These are phyloP conservation scores for Gobio gobio DNA, from an alignment of 2,113 vertebrate genomes.

Conservation along the genomic window DNA sequence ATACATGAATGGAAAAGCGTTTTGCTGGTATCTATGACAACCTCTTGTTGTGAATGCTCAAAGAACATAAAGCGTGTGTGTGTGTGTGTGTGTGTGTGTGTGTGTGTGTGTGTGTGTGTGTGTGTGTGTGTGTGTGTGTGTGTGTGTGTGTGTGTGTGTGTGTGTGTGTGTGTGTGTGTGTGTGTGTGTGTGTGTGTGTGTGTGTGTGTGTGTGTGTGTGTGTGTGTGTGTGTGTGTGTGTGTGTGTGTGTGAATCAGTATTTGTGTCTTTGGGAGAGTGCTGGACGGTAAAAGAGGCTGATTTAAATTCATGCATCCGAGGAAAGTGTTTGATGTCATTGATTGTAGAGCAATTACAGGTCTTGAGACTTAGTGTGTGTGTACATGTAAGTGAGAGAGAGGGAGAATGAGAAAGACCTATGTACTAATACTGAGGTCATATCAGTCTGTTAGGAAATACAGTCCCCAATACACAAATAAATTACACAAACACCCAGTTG, in stretches of 20 bases:
- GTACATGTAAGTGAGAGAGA: conserved; percentile 8
- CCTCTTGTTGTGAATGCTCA: conserved; percentile 48
- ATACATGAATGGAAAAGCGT: conserved; percentile 48
- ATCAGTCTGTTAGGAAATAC: background rate
- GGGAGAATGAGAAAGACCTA: conserved; percentile 21
- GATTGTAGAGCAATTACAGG: conserved; percentile 59
- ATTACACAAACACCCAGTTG: background rate
- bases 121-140: conserved; percentile 30
- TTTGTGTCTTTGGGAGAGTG: conserved; percentile 29
- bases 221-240: background rate
- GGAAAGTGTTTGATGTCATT: conserved; percentile 59
- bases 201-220: background rate
- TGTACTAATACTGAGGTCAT: conserved; percentile 20
- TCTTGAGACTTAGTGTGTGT: conserved; percentile 47
- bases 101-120: conserved; percentile 30
- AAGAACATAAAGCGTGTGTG: conserved; percentile 16
- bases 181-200: conserved; percentile 10
- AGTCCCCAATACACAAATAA: background rate
- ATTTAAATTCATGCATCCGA: conserved; percentile 55
- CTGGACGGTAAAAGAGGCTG: conserved; percentile 44
- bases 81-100: conserved; percentile 28
- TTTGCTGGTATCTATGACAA: conserved; percentile 52
- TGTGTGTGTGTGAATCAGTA: conserved; percentile 33
- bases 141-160: conserved; percentile 30
- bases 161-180: conserved; percentile 30